phyloP scores from a whole-genome alignment of 2,888 invertebrate genomes.

The Hipparchia semele region DNA sequence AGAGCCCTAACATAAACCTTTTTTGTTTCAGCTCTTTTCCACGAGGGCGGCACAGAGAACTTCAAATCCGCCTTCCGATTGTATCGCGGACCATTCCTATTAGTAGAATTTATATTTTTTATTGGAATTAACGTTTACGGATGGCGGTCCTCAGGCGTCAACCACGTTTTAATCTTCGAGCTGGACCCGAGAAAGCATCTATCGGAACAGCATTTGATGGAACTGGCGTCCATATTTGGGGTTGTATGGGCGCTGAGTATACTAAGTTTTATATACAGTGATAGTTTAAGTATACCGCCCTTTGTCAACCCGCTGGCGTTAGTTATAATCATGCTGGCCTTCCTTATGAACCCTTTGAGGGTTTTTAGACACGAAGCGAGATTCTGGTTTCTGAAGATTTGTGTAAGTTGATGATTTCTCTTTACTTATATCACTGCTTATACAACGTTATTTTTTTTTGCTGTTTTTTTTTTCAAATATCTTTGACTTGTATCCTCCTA shows the following conservation, averaged over 20 bases:
- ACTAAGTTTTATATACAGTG: conserved; percentile 90
- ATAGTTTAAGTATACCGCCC: conserved; percentile 93
- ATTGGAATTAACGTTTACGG: conserved; percentile 98
- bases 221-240: conserved; percentile 95
- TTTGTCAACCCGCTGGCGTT: conserved; percentile 96
- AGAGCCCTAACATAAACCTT: conserved; percentile 23
- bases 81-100: conserved; percentile 96
- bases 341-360: conserved; percentile 95
- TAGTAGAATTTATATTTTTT: conserved; percentile 96
- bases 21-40: conserved; percentile 87
- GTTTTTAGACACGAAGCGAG: conserved; percentile 96
- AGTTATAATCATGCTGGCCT: conserved; percentile 90
- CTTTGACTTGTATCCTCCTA: too few relatives aligned
- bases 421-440: background rate
- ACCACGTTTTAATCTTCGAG: conserved; percentile 98
- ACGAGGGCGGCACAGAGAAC: conserved; percentile 87
- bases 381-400: conserved; percentile 95
- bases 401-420: conserved; percentile 82
- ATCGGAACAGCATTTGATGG: conserved; percentile 97
- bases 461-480: too few relatives aligned
- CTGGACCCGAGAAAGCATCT: conserved; percentile 97
- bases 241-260: conserved; percentile 97
- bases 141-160: conserved; percentile 98
- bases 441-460: background rate
- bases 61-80: conserved; percentile 94